Conservation (phyloP, 2,113 vertebrate species). For the Percopsis transmontana region DNA sequence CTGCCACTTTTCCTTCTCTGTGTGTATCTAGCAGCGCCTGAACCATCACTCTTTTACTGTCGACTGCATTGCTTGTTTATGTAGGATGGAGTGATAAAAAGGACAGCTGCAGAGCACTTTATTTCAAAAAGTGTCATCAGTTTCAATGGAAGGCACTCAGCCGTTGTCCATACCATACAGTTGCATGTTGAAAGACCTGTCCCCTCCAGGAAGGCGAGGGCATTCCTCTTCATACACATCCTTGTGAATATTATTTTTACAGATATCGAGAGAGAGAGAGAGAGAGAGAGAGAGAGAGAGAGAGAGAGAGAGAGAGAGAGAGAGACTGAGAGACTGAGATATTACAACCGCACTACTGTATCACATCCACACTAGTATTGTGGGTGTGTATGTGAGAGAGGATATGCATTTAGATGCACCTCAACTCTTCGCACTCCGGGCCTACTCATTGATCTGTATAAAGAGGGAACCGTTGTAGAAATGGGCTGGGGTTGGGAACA, state of each 20-base stretch:
- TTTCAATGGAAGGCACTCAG: conserved; percentile 58
- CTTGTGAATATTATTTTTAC: conserved; percentile 10
- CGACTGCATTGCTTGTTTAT: conserved; percentile 58
- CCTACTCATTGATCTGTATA: conserved; percentile 20
- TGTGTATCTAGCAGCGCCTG: conserved; percentile 61
- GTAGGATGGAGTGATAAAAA: conserved; percentile 67
- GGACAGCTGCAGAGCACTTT: conserved; percentile 73
- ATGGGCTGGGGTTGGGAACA: conserved; percentile 3
- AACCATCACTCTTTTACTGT: conserved; percentile 63
- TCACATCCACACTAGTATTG: too few relatives aligned
- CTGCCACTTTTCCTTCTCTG: conserved; percentile 71
- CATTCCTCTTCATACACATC: conserved; percentile 21
- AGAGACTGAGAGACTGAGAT: too few relatives aligned
- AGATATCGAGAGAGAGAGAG: too few relatives aligned
- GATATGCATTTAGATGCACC: conserved; percentile 10
- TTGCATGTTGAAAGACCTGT: conserved; percentile 52
- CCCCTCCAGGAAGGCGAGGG: conserved; percentile 36
- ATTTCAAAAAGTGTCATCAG: conserved; percentile 65
- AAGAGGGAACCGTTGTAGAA: neutral
- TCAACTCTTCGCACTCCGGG: neutral
- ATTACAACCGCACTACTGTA: too few relatives aligned
- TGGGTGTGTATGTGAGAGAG: too few relatives aligned
- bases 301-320: too few relatives aligned
- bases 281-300: too few relatives aligned
- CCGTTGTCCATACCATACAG: conserved; percentile 40